These are phyloP conservation scores for Zaprionus gabonicus DNA, from an alignment of 1,140 invertebrate species.

Conservation along the genomic window DNA sequence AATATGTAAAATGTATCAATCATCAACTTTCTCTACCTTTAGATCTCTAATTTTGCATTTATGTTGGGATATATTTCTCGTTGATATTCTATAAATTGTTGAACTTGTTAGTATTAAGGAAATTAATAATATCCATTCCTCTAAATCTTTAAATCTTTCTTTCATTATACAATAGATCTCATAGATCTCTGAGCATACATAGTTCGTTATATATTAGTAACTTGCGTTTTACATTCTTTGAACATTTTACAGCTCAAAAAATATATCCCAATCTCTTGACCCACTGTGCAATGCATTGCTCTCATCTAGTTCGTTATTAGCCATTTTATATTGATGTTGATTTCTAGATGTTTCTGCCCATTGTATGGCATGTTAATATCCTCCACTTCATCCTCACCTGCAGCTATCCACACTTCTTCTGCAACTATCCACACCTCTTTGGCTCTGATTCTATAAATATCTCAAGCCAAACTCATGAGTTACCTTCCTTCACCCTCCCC, in stretches of 20 bases:
- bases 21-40: too few relatives aligned
- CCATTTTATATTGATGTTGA: neutral
- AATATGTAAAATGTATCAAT: too few relatives aligned
- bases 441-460: constrained; percentile 2
- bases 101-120: too few relatives aligned
- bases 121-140: too few relatives aligned
- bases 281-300: neutral
- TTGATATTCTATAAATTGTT: neutral
- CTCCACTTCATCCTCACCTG: neutral
- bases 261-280: neutral
- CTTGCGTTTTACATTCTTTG: too few relatives aligned
- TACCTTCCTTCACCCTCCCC: neutral
- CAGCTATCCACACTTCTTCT: neutral
- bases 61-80: neutral
- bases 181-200: too few relatives aligned
- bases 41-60: neutral
- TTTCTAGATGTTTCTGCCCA: neutral
- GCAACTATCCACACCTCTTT: constrained; percentile 7
- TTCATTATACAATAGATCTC: neutral
- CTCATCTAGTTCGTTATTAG: neutral
- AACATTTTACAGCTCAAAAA: too few relatives aligned
- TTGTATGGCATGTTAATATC: neutral
- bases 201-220: too few relatives aligned
- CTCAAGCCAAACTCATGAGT: neutral
- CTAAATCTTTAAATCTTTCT: neutral